phyloP scores from a whole-genome alignment of 2,888 invertebrate species.

The Lochmaea crataegi region DNA sequence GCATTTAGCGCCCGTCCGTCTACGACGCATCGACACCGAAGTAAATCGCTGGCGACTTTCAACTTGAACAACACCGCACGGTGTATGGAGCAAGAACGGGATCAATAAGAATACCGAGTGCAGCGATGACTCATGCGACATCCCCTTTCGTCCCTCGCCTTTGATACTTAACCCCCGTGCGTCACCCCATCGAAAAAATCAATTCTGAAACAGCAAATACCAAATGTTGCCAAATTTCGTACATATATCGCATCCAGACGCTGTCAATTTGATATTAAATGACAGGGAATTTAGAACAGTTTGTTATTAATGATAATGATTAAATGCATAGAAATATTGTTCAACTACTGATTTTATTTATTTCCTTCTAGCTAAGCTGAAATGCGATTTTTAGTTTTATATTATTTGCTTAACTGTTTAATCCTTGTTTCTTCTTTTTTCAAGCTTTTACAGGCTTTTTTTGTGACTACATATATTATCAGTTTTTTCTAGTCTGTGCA shows the following conservation, averaged over 20 bases:
- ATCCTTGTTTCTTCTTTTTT: no score
- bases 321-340: no score
- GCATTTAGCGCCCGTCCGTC: conserved; percentile 37
- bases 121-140: conserved; percentile 65
- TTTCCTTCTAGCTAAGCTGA: no score
- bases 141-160: conserved; percentile 49
- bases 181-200: conserved; percentile 61
- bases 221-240: conserved; percentile 64
- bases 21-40: conserved; percentile 21
- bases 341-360: no score
- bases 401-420: no score
- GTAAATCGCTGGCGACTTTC: conserved; percentile 38
- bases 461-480: no score
- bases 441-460: no score
- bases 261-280: conserved; percentile 41
- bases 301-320: neutral
- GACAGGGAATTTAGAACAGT: conserved; percentile 41
- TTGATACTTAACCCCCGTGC: conserved; percentile 45
- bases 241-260: conserved; percentile 29
- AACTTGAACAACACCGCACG: conserved; percentile 44
- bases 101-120: conserved; percentile 66
- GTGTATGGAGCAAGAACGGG: conserved; percentile 44
- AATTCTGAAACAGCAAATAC: conserved; percentile 57
- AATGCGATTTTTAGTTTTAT: no score
- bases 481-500: no score